These are phyloP conservation scores for Dinomys branickii DNA, from an alignment of 2,113 vertebrate species.

Conservation along the genomic window DNA sequence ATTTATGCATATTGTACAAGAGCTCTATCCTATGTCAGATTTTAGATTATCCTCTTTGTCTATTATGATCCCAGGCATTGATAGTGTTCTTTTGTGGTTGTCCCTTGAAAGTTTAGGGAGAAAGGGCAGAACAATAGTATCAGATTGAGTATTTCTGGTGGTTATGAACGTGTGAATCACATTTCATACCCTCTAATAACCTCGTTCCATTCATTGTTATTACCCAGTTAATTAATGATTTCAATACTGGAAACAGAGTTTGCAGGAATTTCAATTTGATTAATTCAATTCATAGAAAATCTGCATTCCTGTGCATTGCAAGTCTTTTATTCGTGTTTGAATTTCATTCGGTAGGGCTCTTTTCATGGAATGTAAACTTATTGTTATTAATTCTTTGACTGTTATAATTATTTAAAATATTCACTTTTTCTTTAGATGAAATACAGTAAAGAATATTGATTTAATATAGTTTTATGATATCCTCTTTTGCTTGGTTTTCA, in stretches of 20 bases:
- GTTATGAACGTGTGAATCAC: background rate
- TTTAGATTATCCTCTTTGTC: background rate
- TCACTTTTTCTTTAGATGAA: background rate
- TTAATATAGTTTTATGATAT: background rate
- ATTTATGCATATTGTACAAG: background rate
- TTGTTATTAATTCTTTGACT: background rate
- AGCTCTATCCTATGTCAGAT: background rate
- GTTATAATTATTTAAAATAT: background rate
- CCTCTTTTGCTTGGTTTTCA: background rate
- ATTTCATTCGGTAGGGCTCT: background rate
- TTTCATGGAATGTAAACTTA: background rate
- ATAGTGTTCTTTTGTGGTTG: background rate
- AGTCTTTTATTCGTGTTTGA: background rate
- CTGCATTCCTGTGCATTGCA: background rate
- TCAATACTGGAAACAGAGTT: slow-evolving; percentile 78
- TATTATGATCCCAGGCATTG: background rate
- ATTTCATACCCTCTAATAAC: background rate
- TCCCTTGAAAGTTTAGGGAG: background rate
- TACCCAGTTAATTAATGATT: slow-evolving; percentile 75
- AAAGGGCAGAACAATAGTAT: slow-evolving; percentile 62
- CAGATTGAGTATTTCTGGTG: slow-evolving; percentile 44
- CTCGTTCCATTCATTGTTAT: slow-evolving; percentile 46
- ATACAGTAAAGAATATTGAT: background rate
- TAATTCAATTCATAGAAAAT: slow-evolving; percentile 84
- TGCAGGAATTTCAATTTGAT: slow-evolving; percentile 84